A percentile compares a stretch with the other conserved stretches of the same genome.
Evolutionary conservation across 2,888 invertebrate genomes (phyloP).

Genomic region (Isoperla grammatica): DNA sequence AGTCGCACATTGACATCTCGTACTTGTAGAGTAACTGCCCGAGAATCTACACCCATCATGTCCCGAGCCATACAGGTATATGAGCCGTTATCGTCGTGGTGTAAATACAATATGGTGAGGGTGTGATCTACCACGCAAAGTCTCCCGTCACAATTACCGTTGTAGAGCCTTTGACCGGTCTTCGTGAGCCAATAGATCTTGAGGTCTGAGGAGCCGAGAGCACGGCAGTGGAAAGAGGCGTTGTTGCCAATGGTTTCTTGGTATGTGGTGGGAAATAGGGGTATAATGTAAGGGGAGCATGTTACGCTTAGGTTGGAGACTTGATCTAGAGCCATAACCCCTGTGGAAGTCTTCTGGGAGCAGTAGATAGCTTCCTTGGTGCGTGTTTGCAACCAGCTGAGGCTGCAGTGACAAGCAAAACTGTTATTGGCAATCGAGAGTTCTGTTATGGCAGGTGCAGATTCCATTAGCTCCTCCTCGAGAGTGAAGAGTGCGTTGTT

Average conservation of each 20-base stretch:
- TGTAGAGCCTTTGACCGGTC: constrained; percentile 24
- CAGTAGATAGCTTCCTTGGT: constrained; percentile 23
- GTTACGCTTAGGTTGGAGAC: constrained; percentile 19
- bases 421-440: constrained; percentile 32
- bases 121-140: constrained; percentile 29
- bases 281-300: constrained; percentile 34
- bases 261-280: constrained; percentile 30
- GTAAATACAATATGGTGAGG: constrained; percentile 32
- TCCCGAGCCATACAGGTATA: constrained; percentile 33
- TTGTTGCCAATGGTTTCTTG: constrained; percentile 32
- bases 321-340: neutral
- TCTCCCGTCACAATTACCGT: constrained; percentile 27
- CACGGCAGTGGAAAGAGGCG: constrained; percentile 33
- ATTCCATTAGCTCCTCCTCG: constrained; percentile 28
- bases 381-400: constrained; percentile 33
- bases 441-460: constrained; percentile 22
- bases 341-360: constrained; percentile 19
- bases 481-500: constrained; percentile 31
- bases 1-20: constrained; percentile 32
- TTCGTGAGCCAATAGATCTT: constrained; percentile 30
- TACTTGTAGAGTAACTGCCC: constrained; percentile 30
- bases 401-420: constrained; percentile 34
- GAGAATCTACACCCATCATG: constrained; percentile 27
- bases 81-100: constrained; percentile 32
- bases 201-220: constrained; percentile 30